A percentile compares a stretch with the other conserved stretches of the same genome.
These are phyloP conservation scores for Theretra japonica DNA, from an alignment of 2,888 invertebrate species.

Conservation along the genomic window DNA sequence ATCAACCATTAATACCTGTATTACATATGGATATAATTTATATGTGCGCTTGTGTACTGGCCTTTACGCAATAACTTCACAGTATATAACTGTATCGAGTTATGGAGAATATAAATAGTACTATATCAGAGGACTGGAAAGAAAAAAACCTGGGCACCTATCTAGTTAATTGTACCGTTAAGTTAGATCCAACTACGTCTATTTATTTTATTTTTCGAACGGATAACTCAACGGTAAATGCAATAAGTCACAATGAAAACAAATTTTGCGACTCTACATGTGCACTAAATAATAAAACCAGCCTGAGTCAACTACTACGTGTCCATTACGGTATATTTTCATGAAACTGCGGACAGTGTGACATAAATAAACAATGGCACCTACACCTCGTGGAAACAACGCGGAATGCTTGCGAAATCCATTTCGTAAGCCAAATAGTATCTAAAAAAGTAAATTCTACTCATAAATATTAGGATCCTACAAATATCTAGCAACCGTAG, in stretches of 20 bases:
- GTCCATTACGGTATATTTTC: conserved; percentile 46
- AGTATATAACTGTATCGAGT: neutral
- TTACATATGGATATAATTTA: conserved; percentile 5
- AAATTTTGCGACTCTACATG: conserved; percentile 45
- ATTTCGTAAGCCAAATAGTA: neutral
- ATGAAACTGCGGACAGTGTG: conserved; percentile 39
- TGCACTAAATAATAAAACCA: conserved; percentile 45
- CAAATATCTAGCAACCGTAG: neutral
- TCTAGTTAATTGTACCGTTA: conserved; percentile 49
- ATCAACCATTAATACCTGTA: neutral
- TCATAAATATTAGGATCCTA: too few relatives aligned
- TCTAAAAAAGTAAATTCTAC: too few relatives aligned
- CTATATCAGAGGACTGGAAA: conserved; percentile 26
- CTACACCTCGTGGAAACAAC: neutral
- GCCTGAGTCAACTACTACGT: conserved; percentile 39
- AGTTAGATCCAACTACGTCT: conserved; percentile 39
- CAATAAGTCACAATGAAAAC: conserved; percentile 58
- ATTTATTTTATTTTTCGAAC: conserved; percentile 59
- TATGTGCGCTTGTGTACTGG: conserved; percentile 22
- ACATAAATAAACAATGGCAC: conserved; percentile 8
- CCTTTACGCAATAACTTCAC: conserved; percentile 23
- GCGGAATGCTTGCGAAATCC: neutral
- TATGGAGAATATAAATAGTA: conserved; percentile 3
- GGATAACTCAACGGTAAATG: conserved; percentile 61
- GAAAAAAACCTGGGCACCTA: conserved; percentile 6